phyloP scores from a whole-genome alignment of 2,797 vertebrate genomes.

The Sebastes umbrosus region DNA sequence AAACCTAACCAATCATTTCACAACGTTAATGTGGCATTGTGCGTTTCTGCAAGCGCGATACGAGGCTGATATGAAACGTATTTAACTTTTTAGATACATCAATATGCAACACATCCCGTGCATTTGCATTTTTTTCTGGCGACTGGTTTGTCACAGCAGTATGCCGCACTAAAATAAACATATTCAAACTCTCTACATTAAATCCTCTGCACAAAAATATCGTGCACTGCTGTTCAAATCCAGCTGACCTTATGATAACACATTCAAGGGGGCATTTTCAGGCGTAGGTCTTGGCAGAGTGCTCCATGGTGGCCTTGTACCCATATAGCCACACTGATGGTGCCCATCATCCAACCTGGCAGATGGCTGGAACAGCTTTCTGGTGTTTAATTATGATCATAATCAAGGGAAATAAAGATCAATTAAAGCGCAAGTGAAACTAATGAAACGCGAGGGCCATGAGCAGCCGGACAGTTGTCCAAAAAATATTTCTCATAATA shows the following conservation, averaged over 20 bases:
- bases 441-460: slow-evolving; percentile 80
- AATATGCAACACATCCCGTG: fast-evolving
- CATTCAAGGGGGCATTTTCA: slow-evolving; percentile 36
- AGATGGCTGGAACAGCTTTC: slow-evolving; percentile 85
- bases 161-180: not conserved
- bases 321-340: slow-evolving; percentile 66
- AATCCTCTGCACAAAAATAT: not conserved
- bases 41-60: not conserved
- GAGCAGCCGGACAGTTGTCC: slow-evolving; percentile 77
- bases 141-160: not conserved
- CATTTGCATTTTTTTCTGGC: not conserved
- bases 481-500: slow-evolving; percentile 71
- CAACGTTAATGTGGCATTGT: not conserved
- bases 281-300: slow-evolving; percentile 44
- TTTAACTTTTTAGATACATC: not conserved
- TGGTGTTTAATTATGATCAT: slow-evolving; percentile 86
- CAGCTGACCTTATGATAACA: slow-evolving; percentile 39
- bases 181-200: not conserved
- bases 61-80: not conserved
- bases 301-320: slow-evolving; percentile 55
- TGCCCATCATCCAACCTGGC: slow-evolving; percentile 77
- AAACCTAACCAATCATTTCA: too few species aligned
- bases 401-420: slow-evolving; percentile 86
- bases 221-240: not conserved
- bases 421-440: slow-evolving; percentile 84